Conservation (phyloP, 92 coral and sea anemone species). For the Epizoanthus rinbou region DNA sequence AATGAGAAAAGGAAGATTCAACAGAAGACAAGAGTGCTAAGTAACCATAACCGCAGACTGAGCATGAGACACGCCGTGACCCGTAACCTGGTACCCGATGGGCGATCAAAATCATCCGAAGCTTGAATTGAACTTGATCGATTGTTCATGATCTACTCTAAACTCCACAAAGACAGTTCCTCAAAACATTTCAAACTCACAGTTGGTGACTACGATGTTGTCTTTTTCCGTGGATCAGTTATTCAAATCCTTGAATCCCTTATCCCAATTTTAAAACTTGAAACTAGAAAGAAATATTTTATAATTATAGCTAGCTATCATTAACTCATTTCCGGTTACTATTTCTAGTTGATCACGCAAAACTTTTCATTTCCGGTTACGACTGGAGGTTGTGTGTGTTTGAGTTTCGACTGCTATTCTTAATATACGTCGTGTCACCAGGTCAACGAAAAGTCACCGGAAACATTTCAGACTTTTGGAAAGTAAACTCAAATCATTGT, state of each 20-base stretch:
- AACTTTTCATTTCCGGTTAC: background rate
- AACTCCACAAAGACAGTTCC: no score
- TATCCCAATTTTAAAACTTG: background rate
- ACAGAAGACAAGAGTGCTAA: no score
- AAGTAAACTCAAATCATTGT: background rate
- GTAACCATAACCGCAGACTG: no score
- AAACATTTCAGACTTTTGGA: slow-evolving; percentile 8
- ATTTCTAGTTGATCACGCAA: background rate
- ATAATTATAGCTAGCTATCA: background rate
- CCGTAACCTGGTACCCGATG: no score
- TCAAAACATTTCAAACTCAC: no score
- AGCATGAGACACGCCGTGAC: no score
- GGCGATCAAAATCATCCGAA: no score
- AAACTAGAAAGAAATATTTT: no score
- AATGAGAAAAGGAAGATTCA: no score
- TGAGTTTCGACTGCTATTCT: background rate
- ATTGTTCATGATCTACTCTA: no score
- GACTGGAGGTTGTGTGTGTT: background rate
- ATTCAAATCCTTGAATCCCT: background rate
- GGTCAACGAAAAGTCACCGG: slow-evolving; percentile 28
- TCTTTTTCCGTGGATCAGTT: background rate
- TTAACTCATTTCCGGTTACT: background rate
- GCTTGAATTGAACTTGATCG: no score
- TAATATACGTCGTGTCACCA: slow-evolving; percentile 10
- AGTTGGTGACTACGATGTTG: background rate